Percentiles rank a stretch among this genome's conserved stretches.
These are phyloP conservation scores for Ectropis crepuscularia DNA, from an alignment of 2,888 invertebrate species.

Conservation along the genomic window DNA sequence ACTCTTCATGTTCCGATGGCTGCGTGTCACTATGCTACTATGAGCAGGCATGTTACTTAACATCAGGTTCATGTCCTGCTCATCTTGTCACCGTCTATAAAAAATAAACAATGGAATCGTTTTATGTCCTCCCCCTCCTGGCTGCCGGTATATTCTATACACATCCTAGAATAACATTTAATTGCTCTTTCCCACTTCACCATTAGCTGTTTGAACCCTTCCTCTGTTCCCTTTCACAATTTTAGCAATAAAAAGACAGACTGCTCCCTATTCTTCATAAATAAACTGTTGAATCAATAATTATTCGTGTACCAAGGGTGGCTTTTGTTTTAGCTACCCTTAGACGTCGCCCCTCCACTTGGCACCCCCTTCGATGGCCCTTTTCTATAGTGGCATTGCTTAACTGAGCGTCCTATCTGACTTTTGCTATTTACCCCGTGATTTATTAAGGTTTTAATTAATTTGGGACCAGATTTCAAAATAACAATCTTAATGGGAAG, in stretches of 20 bases:
- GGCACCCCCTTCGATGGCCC: conserved; percentile 69
- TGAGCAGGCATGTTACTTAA: too few species aligned
- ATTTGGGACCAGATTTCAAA: conserved; percentile 5
- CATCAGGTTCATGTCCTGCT: too few species aligned
- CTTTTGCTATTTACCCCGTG: conserved; percentile 20
- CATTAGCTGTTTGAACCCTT: conserved; percentile 34
- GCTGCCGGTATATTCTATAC: conserved; percentile 9
- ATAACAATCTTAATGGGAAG: neutral
- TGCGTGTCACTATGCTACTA: too few species aligned
- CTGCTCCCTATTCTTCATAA: conserved; percentile 60
- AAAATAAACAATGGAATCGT: too few species aligned
- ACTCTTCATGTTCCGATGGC: too few species aligned
- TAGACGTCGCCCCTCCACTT: conserved; percentile 57
- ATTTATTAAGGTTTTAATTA: conserved; percentile 21
- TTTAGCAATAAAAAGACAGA: conserved; percentile 68
- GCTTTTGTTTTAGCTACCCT: conserved; percentile 70
- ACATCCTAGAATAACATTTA: conserved; percentile 27
- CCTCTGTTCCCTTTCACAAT: conserved; percentile 31
- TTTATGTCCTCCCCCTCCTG: conserved; percentile 12
- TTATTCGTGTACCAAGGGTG: conserved; percentile 59
- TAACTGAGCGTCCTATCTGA: conserved; percentile 43
- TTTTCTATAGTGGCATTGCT: conserved; percentile 72
- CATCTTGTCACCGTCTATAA: too few species aligned
- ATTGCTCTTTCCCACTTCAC: conserved; percentile 34
- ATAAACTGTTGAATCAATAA: conserved; percentile 72